phyloP scores from a whole-genome alignment of 2,888 invertebrate species.

The Miltochrista miniata region DNA sequence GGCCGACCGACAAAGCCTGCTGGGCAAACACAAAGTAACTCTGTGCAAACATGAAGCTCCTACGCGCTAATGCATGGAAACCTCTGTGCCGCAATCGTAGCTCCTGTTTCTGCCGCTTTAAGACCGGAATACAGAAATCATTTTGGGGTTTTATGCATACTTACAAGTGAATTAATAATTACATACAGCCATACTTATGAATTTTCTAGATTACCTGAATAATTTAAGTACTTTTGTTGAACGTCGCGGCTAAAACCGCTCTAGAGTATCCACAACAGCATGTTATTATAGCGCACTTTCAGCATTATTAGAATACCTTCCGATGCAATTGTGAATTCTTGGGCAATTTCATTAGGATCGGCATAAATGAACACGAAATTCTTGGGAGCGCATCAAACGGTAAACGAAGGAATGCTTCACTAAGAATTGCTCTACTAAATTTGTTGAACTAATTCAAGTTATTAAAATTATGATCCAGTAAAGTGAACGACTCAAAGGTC shows the following conservation, averaged over 20 bases:
- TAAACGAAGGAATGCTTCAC: conserved; percentile 30
- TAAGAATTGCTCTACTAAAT: conserved; percentile 15
- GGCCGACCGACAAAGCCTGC: conserved; percentile 60
- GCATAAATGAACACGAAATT: no score
- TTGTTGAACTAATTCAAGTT: conserved; percentile 13
- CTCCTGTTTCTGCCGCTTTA: conserved; percentile 12
- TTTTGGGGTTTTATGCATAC: no score
- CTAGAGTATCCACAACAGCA: conserved; percentile 45
- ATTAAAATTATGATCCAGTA: conserved; percentile 48
- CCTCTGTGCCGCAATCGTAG: conserved; percentile 40
- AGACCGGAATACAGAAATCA: conserved; percentile 20
- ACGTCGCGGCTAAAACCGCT: background rate
- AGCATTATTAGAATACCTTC: conserved; percentile 6
- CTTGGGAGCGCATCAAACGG: background rate
- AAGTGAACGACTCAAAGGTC: conserved; percentile 50
- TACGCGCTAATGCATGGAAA: conserved; percentile 67
- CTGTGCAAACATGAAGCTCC: conserved; percentile 62
- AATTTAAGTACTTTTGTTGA: no score
- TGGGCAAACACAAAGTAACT: conserved; percentile 65
- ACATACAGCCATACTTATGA: no score
- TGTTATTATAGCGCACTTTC: conserved; percentile 34
- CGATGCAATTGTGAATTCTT: conserved; percentile 10
- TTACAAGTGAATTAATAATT: no score
- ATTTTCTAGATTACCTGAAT: no score
- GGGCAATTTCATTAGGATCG: background rate